phyloP scores from a whole-genome alignment of 2,888 invertebrate genomes.

The Eudemis profundana region DNA sequence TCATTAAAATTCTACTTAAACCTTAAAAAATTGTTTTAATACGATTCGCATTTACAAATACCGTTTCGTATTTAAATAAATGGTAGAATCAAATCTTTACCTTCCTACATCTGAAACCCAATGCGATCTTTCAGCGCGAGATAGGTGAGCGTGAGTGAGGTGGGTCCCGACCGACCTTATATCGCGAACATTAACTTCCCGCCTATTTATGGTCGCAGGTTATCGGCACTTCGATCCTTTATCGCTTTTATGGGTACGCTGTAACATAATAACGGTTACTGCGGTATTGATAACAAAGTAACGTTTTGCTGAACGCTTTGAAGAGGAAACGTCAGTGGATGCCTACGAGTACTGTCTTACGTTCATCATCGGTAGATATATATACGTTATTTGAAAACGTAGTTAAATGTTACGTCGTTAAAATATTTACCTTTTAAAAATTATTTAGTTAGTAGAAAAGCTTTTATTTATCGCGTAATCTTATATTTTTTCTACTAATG shows the following conservation, averaged over 20 bases:
- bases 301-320: conserved; percentile 11
- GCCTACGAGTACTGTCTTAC: too few species aligned
- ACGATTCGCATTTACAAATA: too few species aligned
- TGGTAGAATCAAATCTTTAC: not conserved
- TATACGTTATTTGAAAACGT: too few species aligned
- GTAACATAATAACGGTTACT: conserved; percentile 40
- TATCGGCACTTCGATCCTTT: conserved; percentile 55
- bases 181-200: conserved; percentile 67
- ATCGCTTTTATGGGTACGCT: conserved; percentile 41
- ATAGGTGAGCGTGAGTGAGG: conserved; percentile 68
- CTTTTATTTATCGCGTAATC: too few species aligned
- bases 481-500: too few species aligned
- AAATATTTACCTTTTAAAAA: too few species aligned
- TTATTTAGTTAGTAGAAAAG: too few species aligned
- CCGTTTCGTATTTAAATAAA: not conserved
- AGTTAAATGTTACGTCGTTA: too few species aligned
- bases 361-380: too few species aligned
- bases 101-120: conserved; percentile 7
- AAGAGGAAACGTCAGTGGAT: not conserved
- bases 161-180: conserved; percentile 66
- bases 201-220: conserved; percentile 57
- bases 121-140: conserved; percentile 45
- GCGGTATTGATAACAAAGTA: conserved; percentile 40
- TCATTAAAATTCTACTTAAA: too few species aligned
- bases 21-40: too few species aligned